phyloP scores from a whole-genome alignment of 2,113 vertebrate species.

The Pongo abelii region DNA sequence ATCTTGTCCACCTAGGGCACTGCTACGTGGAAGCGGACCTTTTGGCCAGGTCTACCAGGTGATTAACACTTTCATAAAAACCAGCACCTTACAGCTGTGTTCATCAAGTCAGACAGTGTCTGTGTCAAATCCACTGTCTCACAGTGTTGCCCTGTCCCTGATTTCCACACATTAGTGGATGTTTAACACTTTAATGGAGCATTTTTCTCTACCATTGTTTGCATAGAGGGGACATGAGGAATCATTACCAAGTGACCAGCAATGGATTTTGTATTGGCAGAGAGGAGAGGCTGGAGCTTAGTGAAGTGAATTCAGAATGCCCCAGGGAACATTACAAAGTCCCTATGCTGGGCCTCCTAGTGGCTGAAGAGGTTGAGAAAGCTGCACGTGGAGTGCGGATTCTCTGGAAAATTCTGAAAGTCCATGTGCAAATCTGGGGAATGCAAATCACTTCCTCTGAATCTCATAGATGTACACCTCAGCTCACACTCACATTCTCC shows the following conservation, averaged over 20 bases:
- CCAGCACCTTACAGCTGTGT: constrained; percentile 62
- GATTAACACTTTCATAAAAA: constrained; percentile 3
- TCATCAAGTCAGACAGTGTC: constrained; percentile 72
- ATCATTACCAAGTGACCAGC: constrained; percentile 68
- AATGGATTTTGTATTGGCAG: constrained; percentile 43
- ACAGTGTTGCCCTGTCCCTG: constrained; percentile 75
- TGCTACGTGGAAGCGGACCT: neutral
- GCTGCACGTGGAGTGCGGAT: neutral
- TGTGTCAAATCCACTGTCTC: constrained; percentile 81
- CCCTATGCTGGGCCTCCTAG: no score
- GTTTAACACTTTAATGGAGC: constrained; percentile 75
- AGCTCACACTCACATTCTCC: neutral
- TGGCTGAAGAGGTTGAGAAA: neutral
- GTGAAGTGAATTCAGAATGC: neutral
- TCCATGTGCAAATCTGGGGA: neutral
- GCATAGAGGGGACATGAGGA: constrained; percentile 40
- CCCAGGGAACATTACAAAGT: fast-evolving
- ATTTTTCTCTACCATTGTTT: constrained; percentile 74
- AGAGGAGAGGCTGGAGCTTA: fast-evolving
- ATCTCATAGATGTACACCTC: neutral
- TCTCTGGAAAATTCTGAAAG: neutral
- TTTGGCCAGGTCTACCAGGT: neutral
- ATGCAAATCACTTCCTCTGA: neutral
- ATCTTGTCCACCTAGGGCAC: neutral
- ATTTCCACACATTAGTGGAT: constrained; percentile 78